phyloP scores from a whole-genome alignment of 2,888 invertebrate species.

The Branchipolynoe longqiensis region DNA sequence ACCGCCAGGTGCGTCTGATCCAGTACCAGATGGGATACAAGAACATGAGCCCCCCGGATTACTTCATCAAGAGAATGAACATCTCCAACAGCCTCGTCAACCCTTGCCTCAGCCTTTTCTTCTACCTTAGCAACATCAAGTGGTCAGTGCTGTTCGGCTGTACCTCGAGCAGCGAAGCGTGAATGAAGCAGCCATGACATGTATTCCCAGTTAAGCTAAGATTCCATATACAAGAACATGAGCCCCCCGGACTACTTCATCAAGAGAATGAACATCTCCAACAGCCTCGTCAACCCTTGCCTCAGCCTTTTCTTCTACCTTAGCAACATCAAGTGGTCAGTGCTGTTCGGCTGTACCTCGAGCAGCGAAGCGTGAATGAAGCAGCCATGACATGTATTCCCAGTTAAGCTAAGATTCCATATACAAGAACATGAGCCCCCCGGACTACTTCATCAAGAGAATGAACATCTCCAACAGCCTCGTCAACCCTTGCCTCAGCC shows the following conservation, averaged over 20 bases:
- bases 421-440: too few species aligned
- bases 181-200: too few species aligned
- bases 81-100: constrained; percentile 58
- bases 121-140: constrained; percentile 48
- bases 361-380: too few species aligned
- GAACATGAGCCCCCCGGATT: constrained; percentile 5
- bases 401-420: too few species aligned
- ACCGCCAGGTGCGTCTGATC: constrained; percentile 57
- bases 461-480: constrained; percentile 48
- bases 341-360: neutral
- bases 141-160: neutral
- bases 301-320: constrained; percentile 56
- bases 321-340: constrained; percentile 31
- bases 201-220: too few species aligned
- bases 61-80: constrained; percentile 44
- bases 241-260: constrained; percentile 32
- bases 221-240: too few species aligned
- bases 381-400: too few species aligned
- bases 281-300: constrained; percentile 57
- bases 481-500: constrained; percentile 42
- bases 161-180: too few species aligned
- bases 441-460: constrained; percentile 9
- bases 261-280: constrained; percentile 48
- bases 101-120: constrained; percentile 54
- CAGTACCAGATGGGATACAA: constrained; percentile 30